Evolutionary conservation across 2,113 vertebrate species (phyloP).

Genomic region (Seriola rivoliana): DNA sequence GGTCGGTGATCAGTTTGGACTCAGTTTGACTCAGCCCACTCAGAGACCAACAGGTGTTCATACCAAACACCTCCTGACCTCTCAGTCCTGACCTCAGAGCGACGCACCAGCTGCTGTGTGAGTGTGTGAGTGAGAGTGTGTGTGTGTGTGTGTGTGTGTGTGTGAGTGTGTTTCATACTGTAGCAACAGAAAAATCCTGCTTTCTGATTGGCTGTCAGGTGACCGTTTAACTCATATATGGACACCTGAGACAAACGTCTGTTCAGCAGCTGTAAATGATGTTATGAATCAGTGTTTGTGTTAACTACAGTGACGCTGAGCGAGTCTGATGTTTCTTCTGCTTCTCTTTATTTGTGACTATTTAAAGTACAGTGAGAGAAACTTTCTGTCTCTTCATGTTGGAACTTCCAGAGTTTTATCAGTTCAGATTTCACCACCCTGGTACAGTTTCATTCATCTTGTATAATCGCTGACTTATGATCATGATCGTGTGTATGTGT

Average conservation of each 20-base stretch:
- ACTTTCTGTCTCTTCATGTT: not conserved
- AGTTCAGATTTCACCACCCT: too few species aligned
- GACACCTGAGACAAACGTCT: not conserved
- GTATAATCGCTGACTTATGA: too few species aligned
- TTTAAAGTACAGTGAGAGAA: too few species aligned
- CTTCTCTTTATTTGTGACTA: too few species aligned
- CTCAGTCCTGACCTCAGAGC: slow-evolving; percentile 18
- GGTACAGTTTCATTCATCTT: too few species aligned
- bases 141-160: not conserved
- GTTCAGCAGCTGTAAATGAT: not conserved
- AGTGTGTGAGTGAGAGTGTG: not conserved
- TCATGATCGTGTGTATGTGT: too few species aligned
- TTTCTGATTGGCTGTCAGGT: slow-evolving; percentile 6
- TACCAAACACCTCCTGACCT: slow-evolving; percentile 33
- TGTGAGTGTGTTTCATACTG: not conserved
- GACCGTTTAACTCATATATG: not conserved
- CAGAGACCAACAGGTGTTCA: slow-evolving; percentile 42
- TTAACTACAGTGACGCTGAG: too few species aligned
- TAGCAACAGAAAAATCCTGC: not conserved
- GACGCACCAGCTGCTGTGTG: slow-evolving; percentile 11
- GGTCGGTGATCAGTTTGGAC: too few species aligned
- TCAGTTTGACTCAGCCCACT: not conserved
- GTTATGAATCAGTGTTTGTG: not conserved
- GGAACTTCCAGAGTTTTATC: not conserved
- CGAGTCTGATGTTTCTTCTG: too few species aligned